Evolutionary conservation across 1,140 invertebrate genomes (phyloP), one percentile per base, ranked within the genome.

Genomic region (Tetramorium alpestre): DNA sequence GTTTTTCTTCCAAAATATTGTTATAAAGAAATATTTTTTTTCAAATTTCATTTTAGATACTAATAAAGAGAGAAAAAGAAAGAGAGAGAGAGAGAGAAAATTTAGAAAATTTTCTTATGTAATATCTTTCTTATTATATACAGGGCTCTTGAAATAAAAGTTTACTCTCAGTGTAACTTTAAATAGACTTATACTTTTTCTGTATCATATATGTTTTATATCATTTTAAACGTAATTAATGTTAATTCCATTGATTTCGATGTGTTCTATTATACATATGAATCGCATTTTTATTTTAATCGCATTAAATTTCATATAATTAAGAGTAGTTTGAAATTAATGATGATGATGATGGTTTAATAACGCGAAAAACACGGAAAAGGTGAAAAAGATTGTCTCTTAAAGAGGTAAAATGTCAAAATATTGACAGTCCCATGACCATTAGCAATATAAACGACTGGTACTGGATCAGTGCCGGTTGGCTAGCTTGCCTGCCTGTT

Each of bases 391-490:
- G 28, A 47, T 58, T 51, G 22, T 41, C 4, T 70, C 18, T 89
- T 49, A 69, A 49, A 58, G 51, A 81, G 41, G 84, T 78, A 56
- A 84, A 82, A 75, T 89, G 91, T 92, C 90, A 91, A 92, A 92
- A 91, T 91, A 92, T 91, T 91, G 89, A 91, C 85, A 81, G 85
- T 80, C 33, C 49, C n/a, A 47, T 76, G 41, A 62, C 89, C 78
- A 92, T 92, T 92, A 92, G 86, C 80, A 84, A 87, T 92, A 92
- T 70, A 88, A 89, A 92, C 73, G 91, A 90, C 85, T 87, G 1
- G 84, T 76, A 90, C 41, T 90, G 87, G 91, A 90, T 92, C 91
- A 92, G 87, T 85, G 82, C 85, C 88, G 90, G 81, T 87, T 89
- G 88, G 90, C 87, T 88, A 67, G 78, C 78, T 87, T 81, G 58